Evolutionary conservation across 2,888 invertebrate species (phyloP).

Genomic region (Xestia c-nigrum): DNA sequence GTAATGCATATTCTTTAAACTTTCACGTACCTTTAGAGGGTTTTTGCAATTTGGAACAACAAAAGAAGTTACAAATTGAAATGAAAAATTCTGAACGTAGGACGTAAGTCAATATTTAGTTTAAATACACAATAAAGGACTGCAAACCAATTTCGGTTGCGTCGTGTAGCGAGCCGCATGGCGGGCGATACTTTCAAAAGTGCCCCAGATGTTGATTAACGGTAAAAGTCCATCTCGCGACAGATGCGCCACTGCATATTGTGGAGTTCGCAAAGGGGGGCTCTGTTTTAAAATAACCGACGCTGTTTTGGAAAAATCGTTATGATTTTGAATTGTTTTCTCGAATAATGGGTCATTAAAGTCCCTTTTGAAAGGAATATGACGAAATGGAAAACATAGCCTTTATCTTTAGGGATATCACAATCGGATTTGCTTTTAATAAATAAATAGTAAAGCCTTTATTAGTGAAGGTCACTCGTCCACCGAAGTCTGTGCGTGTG

Average conservation of each 20-base stretch:
- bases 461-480: slow-evolving; percentile 41
- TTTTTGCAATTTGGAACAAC: slow-evolving; percentile 22
- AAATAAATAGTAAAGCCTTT: slow-evolving; percentile 34
- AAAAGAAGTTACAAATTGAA: slow-evolving; percentile 31
- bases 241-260: slow-evolving; percentile 83
- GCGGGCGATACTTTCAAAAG: slow-evolving; percentile 87
- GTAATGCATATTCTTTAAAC: slow-evolving; percentile 31
- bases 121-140: slow-evolving; percentile 79
- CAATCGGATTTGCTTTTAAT: slow-evolving; percentile 3
- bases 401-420: slow-evolving; percentile 28
- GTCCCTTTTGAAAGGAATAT: background rate
- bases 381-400: slow-evolving; percentile 7
- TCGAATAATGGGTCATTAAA: slow-evolving; percentile 20
- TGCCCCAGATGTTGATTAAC: slow-evolving; percentile 89
- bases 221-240: slow-evolving; percentile 85
- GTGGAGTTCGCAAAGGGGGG: slow-evolving; percentile 68
- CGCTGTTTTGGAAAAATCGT: slow-evolving; percentile 42
- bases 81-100: background rate
- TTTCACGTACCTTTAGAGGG: slow-evolving; percentile 10
- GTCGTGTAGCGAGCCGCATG: slow-evolving; percentile 67
- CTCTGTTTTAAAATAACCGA: slow-evolving; percentile 49
- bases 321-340: slow-evolving; percentile 15
- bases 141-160: slow-evolving; percentile 81
- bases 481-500: slow-evolving; percentile 25
- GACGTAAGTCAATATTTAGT: slow-evolving; percentile 67